Evolutionary conservation across 1,140 invertebrate species (phyloP).

Genomic region (Cataglyphis hispanica): DNA sequence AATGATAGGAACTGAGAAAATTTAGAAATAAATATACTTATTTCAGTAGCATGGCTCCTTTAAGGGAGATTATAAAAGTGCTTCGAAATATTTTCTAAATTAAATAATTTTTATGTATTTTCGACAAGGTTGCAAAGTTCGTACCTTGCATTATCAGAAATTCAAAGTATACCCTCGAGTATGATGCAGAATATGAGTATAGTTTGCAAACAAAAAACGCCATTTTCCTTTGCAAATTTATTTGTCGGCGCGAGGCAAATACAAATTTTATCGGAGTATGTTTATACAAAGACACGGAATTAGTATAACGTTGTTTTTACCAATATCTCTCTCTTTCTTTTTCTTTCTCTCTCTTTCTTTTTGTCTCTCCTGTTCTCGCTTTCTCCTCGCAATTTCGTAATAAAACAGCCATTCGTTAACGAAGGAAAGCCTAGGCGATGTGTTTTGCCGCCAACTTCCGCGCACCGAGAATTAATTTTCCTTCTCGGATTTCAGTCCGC

Average conservation of each 20-base stretch:
- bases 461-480: constrained; percentile 62
- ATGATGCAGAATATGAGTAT: constrained; percentile 41
- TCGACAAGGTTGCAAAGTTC: constrained; percentile 41
- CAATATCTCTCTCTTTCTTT: neutral
- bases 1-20: neutral
- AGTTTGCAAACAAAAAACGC: constrained; percentile 39
- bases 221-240: constrained; percentile 30
- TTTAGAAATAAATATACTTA: constrained; percentile 31
- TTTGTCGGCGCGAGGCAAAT: constrained; percentile 22
- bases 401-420: constrained; percentile 54
- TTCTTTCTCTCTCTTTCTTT: no score
- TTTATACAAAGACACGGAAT: constrained; percentile 16
- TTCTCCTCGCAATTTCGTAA: constrained; percentile 33
- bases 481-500: constrained; percentile 56
- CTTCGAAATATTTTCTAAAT: constrained; percentile 46
- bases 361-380: neutral
- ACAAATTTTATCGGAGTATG: constrained; percentile 1
- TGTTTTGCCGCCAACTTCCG: constrained; percentile 52
- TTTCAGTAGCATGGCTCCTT: constrained; percentile 26
- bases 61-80: constrained; percentile 9
- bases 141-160: constrained; percentile 43
- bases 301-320: constrained; percentile 55
- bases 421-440: constrained; percentile 53
- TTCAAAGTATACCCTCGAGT: constrained; percentile 54
- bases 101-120: constrained; percentile 49